Evolutionary conservation across 1,140 invertebrate species (phyloP).

Genomic region (Conus ventricosus): DNA sequence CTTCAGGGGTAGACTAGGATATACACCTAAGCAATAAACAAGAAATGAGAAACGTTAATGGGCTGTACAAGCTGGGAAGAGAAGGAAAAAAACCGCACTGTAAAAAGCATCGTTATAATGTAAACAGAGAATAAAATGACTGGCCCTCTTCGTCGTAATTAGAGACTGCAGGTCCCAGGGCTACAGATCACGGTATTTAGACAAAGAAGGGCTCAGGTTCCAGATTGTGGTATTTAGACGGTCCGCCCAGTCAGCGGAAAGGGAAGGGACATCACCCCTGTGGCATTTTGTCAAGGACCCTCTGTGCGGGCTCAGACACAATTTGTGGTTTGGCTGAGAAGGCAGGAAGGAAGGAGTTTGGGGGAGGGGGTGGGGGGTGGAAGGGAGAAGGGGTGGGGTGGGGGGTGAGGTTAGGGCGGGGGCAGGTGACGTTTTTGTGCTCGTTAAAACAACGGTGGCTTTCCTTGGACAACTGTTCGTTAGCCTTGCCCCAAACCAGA

Average conservation of each 20-base stretch:
- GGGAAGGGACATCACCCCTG: not conserved
- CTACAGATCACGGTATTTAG: constrained; percentile 1
- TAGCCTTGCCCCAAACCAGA: not conserved
- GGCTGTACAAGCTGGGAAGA: too few relatives aligned
- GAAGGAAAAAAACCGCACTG: too few relatives aligned
- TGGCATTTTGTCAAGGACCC: not conserved
- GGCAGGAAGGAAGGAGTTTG: not conserved
- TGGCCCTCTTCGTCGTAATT: not conserved
- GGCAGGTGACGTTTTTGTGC: constrained; percentile 2
- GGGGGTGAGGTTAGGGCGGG: not conserved
- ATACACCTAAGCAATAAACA: too few relatives aligned
- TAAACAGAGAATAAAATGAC: not conserved
- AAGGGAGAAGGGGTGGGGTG: not conserved
- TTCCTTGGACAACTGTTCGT: not conserved
- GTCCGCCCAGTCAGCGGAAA: not conserved
- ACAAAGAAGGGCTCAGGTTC: not conserved
- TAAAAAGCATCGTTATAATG: not conserved
- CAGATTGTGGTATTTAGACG: constrained; percentile 4
- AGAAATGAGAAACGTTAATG: too few relatives aligned
- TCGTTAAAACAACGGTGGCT: not conserved
- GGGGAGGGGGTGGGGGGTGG: not conserved
- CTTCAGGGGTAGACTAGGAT: too few relatives aligned
- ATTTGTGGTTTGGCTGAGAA: not conserved
- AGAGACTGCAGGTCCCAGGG: not conserved
- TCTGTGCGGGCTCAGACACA: not conserved